Evolutionary conservation across 1,140 invertebrate genomes (phyloP), one percentile per base, ranked within the genome.

Genomic region (Theocolax elegans): DNA sequence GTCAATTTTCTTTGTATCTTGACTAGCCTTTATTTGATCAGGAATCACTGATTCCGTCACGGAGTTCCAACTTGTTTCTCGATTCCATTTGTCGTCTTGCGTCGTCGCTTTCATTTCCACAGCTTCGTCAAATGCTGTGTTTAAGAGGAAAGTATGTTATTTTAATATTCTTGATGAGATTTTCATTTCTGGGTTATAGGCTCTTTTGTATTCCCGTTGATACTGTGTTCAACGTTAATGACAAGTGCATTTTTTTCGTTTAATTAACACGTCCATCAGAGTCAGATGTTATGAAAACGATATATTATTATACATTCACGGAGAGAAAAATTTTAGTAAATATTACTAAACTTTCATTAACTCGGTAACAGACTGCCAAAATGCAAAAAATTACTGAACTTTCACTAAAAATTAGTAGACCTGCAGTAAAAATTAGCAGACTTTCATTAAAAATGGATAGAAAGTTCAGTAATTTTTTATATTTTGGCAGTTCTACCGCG

Each of bases 21-120:
- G 58, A 63, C 67, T 69, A 63, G 67, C n/a, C 23, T 46, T 63
- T 2, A 54, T 54, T 10, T 54, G 42, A 21, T 51, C 19, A 1
- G 23, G 19, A 44, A 23, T 17, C 17, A n/a, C n/a, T 19, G 35
- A 2, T 21, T 69, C 35, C n/a, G 38, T 54, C 0, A 38, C 44
- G 8, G 62, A 60, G 6, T 63, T 69, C 58, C 48, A 69, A 53
- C 4, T 23, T 0, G 23, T 0, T 23, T 44, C 49, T 12, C 54
- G 9, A 54, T 44, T 44, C 67, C 21, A 44, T 17, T 54, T 62
- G 2, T 63, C 49, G 7, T 54, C 15, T 25, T n/a, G n/a, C n/a
- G 58, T 15, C 9, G 27, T 13, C 9, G 38, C 9, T 21, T 62
- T 62, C 0, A 21, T 42, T 42, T 19, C 21, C 6, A 15, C 6